These are phyloP conservation scores for Desmodus rotundus DNA, from an alignment of 2,113 vertebrate species.

Conservation along the genomic window DNA sequence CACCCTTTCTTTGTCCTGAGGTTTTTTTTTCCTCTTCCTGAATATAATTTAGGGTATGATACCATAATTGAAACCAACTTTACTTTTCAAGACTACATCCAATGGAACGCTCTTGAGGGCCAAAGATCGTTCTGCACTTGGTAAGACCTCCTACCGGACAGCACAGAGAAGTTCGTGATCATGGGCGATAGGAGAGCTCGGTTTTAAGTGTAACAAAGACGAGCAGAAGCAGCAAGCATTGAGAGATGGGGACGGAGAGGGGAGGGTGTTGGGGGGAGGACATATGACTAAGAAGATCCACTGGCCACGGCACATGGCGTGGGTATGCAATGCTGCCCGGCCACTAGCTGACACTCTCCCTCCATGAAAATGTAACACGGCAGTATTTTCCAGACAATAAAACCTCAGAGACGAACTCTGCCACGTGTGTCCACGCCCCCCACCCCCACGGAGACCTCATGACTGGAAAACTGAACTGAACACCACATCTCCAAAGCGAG, in stretches of 20 bases:
- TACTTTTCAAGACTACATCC: not conserved
- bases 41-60: not conserved
- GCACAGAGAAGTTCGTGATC: not conserved
- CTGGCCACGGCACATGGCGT: rapidly evolving
- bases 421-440: not conserved
- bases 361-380: not conserved
- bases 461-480: not conserved
- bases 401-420: not conserved
- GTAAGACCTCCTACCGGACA: not conserved
- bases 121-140: rapidly evolving
- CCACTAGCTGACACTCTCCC: not conserved
- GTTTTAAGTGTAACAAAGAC: not conserved
- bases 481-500: conserved; percentile 3
- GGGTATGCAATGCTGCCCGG: rapidly evolving
- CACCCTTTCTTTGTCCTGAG: not conserved
- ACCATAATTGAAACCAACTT: not conserved
- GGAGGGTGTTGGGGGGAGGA: rapidly evolving
- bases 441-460: rapidly evolving
- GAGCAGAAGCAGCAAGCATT: rapidly evolving
- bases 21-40: not conserved
- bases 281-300: rapidly evolving
- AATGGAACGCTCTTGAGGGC: not conserved
- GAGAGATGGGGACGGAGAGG: not conserved
- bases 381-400: not conserved
- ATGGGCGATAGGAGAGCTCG: rapidly evolving